Evolutionary conservation across 2,113 vertebrate genomes (phyloP), one percentile per base, ranked within the genome.

Genomic region (Phyllostomus discolor): DNA sequence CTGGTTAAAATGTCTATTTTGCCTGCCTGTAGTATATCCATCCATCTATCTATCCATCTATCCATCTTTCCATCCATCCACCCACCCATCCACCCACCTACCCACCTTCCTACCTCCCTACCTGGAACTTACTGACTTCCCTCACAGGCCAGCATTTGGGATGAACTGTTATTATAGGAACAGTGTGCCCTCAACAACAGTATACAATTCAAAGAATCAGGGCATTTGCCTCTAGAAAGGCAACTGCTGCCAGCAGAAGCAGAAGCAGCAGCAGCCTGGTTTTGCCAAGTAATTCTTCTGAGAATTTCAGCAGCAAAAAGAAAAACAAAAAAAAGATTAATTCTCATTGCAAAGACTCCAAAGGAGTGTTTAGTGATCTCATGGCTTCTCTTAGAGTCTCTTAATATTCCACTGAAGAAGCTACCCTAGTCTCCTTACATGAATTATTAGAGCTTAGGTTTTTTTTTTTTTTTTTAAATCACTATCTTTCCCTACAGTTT

Each of bases 261-360:
- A 70, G 88, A 24, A 57, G 66, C 41, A 50, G 52, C 16, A 70
- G 88, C n/a, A 64, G 66, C 41, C 73, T 93, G 54, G 52, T 59
- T 89, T 88, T 82, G 79, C 73, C 83, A 91, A 85, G 38, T n/a
- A 64, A 80, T 75, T 92, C n/a, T 76, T 87, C 80, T 46, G 38
- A 46, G n/a, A 70, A 91, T 19, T 67, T 69, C 26, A 22, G 35
- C 3, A 67, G 50, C 28, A n/a, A 78, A 85, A 91, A 41, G 5
- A 41, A 88, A 69, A 76, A 81, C 33, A 43, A 50, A 1, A 38
- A 43, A 52, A 1, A 3, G 73, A 54, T 66, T 26, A 50, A 70
- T 90, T 89, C 15, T 88, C 66, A 94, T 70, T 31, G 28, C 20
- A 97, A 66, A 0, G 28, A 76, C 48, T 43, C 48, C 66, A 81